A percentile compares a stretch with the other conserved stretches of the same genome.
Evolutionary conservation across 2,888 invertebrate species (phyloP).

Genomic region (Aspidiotus destructor): DNA sequence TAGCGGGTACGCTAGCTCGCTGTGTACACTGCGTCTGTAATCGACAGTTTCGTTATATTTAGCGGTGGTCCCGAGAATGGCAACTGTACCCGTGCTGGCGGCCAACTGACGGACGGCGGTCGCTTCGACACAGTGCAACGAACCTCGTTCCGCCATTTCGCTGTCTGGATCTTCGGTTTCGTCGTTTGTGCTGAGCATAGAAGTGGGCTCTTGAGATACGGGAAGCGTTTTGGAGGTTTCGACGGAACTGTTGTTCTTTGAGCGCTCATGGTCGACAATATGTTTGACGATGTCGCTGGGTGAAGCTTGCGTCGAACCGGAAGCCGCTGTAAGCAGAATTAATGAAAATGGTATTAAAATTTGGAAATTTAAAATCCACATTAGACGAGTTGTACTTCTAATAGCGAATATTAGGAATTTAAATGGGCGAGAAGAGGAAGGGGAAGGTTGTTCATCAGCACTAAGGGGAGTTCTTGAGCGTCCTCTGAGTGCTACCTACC

Average conservation of each 20-base stretch:
- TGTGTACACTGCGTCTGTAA: constrained; percentile 13
- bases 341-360: too few relatives aligned
- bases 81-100: constrained; percentile 38
- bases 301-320: constrained; percentile 21
- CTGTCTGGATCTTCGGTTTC: constrained; percentile 36
- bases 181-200: constrained; percentile 18
- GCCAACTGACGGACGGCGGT: constrained; percentile 38
- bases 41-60: constrained; percentile 33
- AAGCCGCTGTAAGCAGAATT: constrained; percentile 1
- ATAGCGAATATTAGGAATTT: too few relatives aligned
- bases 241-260: background rate
- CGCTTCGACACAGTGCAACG: constrained; percentile 37
- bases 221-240: constrained; percentile 5
- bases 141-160: constrained; percentile 34
- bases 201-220: constrained; percentile 10
- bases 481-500: background rate
- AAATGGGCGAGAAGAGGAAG: too few relatives aligned
- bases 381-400: too few relatives aligned
- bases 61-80: constrained; percentile 38
- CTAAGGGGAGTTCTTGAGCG: background rate
- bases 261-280: constrained; percentile 15
- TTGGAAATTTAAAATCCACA: too few relatives aligned
- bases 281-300: constrained; percentile 19
- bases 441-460: too few relatives aligned
- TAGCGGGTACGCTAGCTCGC: background rate